Percentiles rank a stretch among this genome's conserved stretches.
Conservation (phyloP, 2,888 invertebrate genomes). For the Brachyopa scutellaris region DNA sequence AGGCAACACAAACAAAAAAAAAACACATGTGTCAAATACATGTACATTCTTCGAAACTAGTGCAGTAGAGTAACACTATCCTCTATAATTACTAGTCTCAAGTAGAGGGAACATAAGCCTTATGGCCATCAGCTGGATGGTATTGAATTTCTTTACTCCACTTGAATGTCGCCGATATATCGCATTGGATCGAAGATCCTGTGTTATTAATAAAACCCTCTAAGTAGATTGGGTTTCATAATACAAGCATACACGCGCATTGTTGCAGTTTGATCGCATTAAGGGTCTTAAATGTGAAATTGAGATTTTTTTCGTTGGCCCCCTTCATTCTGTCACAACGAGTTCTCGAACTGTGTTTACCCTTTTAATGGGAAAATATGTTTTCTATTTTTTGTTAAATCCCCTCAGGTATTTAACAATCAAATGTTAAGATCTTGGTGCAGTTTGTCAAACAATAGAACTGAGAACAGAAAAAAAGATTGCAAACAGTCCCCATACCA, state of each 20-base stretch:
- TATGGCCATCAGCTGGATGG: slow-evolving; percentile 71
- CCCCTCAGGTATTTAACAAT: slow-evolving; percentile 61
- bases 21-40: slow-evolving; percentile 64
- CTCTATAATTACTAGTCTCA: slow-evolving; percentile 67
- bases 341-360: slow-evolving; percentile 48
- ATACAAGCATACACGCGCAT: slow-evolving; percentile 41
- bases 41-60: slow-evolving; percentile 48
- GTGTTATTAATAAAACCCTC: slow-evolving; percentile 53
- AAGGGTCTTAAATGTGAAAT: slow-evolving; percentile 65
- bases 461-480: too few species aligned
- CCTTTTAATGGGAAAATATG: slow-evolving; percentile 65
- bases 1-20: slow-evolving; percentile 13
- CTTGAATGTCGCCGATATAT: slow-evolving; percentile 69
- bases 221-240: slow-evolving; percentile 66
- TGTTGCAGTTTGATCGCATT: slow-evolving; percentile 72
- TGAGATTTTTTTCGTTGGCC: slow-evolving; percentile 56
- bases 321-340: slow-evolving; percentile 23
- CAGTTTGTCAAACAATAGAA: slow-evolving; percentile 41
- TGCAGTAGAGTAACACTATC: slow-evolving; percentile 68
- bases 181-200: slow-evolving; percentile 46
- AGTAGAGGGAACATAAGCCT: slow-evolving; percentile 59
- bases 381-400: slow-evolving; percentile 10
- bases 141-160: slow-evolving; percentile 65
- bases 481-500: slow-evolving; percentile 10
- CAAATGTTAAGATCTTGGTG: slow-evolving; percentile 57